phyloP scores from a whole-genome alignment of 2,797 vertebrate genomes.

The Valencia hispanica region DNA sequence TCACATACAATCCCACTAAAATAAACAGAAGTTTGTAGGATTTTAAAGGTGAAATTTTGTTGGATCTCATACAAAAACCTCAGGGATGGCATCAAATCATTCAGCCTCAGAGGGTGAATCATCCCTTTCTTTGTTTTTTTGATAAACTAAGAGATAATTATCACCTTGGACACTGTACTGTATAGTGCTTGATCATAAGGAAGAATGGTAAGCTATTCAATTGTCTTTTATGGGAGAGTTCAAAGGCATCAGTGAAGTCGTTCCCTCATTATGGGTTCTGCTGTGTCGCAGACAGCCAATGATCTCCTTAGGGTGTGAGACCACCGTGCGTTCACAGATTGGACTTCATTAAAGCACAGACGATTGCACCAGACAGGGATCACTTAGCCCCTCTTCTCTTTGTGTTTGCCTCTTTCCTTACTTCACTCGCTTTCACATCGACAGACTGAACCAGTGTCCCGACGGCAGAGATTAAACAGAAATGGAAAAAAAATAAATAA shows the following conservation, averaged over 20 bases:
- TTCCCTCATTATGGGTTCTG: conserved; percentile 56
- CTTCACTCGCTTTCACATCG: conserved; percentile 44
- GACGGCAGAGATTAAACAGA: conserved; percentile 69
- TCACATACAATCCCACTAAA: not conserved
- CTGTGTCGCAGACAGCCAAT: conserved; percentile 46
- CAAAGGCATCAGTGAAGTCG: conserved; percentile 50
- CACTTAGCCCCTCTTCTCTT: conserved; percentile 41
- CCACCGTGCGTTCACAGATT: conserved; percentile 72
- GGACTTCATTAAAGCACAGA: conserved; percentile 78
- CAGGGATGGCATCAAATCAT: conserved; percentile 15
- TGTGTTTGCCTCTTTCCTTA: conserved; percentile 29
- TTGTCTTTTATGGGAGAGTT: conserved; percentile 63
- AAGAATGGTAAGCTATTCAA: conserved; percentile 51
- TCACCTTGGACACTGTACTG: conserved; percentile 43
- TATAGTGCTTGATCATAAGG: conserved; percentile 56
- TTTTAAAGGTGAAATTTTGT: not conserved
- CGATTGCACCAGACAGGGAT: conserved; percentile 74
- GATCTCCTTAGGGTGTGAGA: conserved; percentile 60
- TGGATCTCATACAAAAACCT: conserved; percentile 13
- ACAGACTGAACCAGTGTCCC: conserved; percentile 63
- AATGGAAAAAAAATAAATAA: conserved; percentile 68
- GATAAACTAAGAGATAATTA: conserved; percentile 5
- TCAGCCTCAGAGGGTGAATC: conserved; percentile 18
- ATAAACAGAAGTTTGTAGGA: conserved; percentile 8
- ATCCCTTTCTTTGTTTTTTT: conserved; percentile 3